phyloP scores from a whole-genome alignment of 2,113 vertebrate species.

The Chloropsis cyanopogon region DNA sequence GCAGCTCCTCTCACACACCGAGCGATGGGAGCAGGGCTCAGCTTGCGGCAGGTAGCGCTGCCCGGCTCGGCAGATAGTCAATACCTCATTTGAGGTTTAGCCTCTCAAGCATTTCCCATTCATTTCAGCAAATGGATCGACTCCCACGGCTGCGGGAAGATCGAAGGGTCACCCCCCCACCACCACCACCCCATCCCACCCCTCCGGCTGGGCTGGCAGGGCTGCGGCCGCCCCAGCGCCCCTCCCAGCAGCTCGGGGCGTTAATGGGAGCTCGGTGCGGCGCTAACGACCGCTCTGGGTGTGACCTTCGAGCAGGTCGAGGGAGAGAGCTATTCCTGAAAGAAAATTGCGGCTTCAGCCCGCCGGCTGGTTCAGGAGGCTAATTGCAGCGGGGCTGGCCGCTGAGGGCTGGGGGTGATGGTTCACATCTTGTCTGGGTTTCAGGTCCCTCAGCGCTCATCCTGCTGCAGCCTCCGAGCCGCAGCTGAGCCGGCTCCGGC shows the following conservation, averaged over 20 bases:
- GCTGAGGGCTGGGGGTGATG: background rate
- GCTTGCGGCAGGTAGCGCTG: background rate
- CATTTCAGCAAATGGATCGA: constrained; percentile 5
- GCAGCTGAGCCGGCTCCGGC: background rate
- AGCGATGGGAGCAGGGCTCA: rapidly evolving
- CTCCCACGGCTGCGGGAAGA: background rate
- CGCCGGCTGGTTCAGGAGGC: background rate
- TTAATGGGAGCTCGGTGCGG: background rate
- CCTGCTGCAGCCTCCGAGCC: background rate
- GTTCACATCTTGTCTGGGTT: background rate
- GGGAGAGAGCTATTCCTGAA: background rate
- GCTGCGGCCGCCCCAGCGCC: background rate
- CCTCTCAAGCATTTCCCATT: constrained; percentile 35
- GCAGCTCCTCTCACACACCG: rapidly evolving
- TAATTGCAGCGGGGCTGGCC: background rate
- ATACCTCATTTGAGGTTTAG: constrained; percentile 58
- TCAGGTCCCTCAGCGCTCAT: background rate
- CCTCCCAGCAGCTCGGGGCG: background rate
- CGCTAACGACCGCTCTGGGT: background rate
- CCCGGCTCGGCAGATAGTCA: background rate
- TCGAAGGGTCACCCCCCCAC: background rate
- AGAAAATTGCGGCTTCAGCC: background rate
- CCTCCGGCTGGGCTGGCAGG: background rate
- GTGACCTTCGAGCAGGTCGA: background rate
- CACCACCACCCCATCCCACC: background rate